Evolutionary conservation across 2,113 vertebrate genomes (phyloP).

Genomic region (Ptilonorhynchus violaceus): DNA sequence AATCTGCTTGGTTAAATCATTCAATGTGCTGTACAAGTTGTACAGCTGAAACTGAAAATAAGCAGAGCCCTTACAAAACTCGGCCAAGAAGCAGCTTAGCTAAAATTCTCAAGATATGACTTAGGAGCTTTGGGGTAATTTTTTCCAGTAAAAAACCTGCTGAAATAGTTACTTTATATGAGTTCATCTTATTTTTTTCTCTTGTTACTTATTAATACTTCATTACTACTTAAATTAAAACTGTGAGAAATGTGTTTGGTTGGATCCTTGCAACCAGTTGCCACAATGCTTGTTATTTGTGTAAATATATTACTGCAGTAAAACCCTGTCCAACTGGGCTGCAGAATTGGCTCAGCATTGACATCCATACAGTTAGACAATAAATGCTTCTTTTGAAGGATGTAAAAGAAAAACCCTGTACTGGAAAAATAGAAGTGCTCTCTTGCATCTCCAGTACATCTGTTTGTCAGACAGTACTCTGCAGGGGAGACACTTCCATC

Average conservation of each 20-base stretch:
- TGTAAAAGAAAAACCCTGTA: not conserved
- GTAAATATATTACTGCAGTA: not conserved
- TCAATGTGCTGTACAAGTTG: constrained; percentile 45
- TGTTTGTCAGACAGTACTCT: not conserved
- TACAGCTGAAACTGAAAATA: constrained; percentile 65
- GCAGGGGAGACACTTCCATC: not conserved
- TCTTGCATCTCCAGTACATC: not conserved
- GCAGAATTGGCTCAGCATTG: not conserved
- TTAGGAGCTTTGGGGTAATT: not conserved
- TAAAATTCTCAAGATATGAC: not conserved
- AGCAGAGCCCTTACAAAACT: constrained; percentile 23
- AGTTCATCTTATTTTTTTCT: not conserved
- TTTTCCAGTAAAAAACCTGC: not conserved
- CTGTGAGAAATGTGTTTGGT: not conserved
- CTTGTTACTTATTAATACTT: not conserved
- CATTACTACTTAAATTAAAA: not conserved
- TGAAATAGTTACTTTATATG: not conserved
- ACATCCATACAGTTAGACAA: not conserved
- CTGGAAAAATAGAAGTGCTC: not conserved
- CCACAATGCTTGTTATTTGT: not conserved
- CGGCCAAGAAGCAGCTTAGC: not conserved
- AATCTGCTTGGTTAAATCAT: constrained; percentile 67
- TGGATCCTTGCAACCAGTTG: not conserved
- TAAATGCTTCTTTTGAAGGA: not conserved
- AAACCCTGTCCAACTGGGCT: not conserved